Conservation (phyloP, 2,888 invertebrate genomes). For the Eristalis arbustorum region DNA sequence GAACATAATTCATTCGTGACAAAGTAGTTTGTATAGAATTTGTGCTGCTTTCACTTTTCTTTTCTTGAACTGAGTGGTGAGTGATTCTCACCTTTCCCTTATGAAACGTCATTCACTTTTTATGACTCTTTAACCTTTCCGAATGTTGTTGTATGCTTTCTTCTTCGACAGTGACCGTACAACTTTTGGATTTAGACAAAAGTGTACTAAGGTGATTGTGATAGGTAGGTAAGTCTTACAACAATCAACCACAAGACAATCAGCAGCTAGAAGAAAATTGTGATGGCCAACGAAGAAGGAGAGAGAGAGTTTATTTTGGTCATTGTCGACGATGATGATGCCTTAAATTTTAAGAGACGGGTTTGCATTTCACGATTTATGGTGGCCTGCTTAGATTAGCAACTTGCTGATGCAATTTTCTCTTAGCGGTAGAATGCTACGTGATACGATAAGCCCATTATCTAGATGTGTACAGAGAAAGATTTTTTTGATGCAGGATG, state of each 20-base stretch:
- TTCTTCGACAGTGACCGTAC: not conserved
- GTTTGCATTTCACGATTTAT: not conserved
- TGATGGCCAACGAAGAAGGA: not conserved
- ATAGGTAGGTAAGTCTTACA: not conserved
- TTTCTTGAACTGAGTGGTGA: slow-evolving; percentile 11
- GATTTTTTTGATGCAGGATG: too few relatives aligned
- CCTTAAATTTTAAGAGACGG: not conserved
- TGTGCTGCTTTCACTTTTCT: slow-evolving; percentile 48
- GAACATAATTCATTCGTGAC: slow-evolving; percentile 36
- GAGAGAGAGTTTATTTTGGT: not conserved
- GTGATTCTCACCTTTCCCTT: slow-evolving; percentile 48
- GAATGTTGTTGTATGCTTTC: not conserved
- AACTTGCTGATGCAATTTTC: not conserved
- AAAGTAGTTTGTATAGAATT: slow-evolving; percentile 36
- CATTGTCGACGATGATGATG: not conserved
- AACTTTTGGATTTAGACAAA: not conserved
- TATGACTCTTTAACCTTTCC: not conserved
- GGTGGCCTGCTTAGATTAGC: not conserved
- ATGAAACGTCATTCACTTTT: not conserved
- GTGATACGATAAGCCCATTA: too few relatives aligned
- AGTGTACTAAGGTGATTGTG: not conserved
- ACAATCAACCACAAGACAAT: not conserved
- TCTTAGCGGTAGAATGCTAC: not conserved
- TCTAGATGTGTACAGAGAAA: not conserved
- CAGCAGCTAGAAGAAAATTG: not conserved